phyloP scores from a whole-genome alignment of 2,888 invertebrate species.

The Calameuta idolon region DNA sequence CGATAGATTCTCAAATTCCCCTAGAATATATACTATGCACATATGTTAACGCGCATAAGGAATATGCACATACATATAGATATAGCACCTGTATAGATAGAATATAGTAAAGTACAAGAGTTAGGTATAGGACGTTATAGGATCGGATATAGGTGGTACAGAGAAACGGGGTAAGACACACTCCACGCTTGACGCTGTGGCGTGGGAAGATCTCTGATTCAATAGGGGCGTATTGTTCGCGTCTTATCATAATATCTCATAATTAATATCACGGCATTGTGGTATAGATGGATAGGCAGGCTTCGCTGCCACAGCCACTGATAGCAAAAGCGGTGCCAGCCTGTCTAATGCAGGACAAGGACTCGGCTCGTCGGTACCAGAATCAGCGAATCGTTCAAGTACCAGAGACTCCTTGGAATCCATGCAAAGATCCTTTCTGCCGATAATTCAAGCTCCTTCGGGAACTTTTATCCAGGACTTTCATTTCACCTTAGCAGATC shows the following conservation, averaged over 20 bases:
- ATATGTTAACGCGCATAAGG: neutral
- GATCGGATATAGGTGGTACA: neutral
- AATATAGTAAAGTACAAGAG: neutral
- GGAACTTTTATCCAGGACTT: neutral
- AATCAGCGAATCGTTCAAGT: neutral
- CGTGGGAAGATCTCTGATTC: constrained; percentile 55
- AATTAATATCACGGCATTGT: constrained; percentile 68
- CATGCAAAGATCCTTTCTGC: neutral
- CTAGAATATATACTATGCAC: neutral
- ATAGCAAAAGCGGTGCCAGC: constrained; percentile 56
- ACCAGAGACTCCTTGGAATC: neutral
- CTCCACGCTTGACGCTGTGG: constrained; percentile 22
- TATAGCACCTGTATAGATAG: neutral
- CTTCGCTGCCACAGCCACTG: constrained; percentile 64
- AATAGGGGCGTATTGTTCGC: constrained; percentile 67
- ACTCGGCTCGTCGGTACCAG: neutral
- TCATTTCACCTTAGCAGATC: neutral
- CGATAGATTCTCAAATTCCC: neutral
- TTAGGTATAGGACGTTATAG: constrained; percentile 9
- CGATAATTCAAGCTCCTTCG: neutral
- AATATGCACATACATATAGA: neutral
- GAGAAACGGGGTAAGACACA: constrained; percentile 23
- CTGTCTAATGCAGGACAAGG: constrained; percentile 44
- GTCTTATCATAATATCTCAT: constrained; percentile 68
- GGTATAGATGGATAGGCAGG: constrained; percentile 66